Evolutionary conservation across 1,140 invertebrate species (phyloP), one percentile per base, ranked within the genome.

Genomic region (Elymnias hypermnestra): DNA sequence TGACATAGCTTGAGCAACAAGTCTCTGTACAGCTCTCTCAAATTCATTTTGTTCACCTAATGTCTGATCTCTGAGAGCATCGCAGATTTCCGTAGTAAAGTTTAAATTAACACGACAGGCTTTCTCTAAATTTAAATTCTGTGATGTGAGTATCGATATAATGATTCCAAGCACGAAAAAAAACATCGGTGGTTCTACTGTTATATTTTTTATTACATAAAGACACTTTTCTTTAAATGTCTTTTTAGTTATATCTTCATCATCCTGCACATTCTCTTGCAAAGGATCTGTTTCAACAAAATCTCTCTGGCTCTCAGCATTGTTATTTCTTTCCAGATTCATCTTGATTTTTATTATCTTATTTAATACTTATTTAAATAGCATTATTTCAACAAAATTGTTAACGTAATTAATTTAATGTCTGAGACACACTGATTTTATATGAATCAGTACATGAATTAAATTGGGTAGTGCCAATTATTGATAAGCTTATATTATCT

Each of bases 101-200:
- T 83, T 82, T 7, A 84, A 51, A 40, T 81, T 83, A 0, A 84
- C 73, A 6, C 76, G 57, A 53, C 81, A 84, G 0, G 78, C 75
- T 53, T 84, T 83, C 14, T 84, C 74, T 43, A 84, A 55, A 29
- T 50, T 69, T 4, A 84, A 50, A 60, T 83, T 83, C 39, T 83
- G 78, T 1, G 74, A 57, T 13, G 69, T 69, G 1, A 65, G 21
- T 13, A 59, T 86, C 3, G 40, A 51, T 18, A 82, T 38, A 1
- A 83, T 58, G 0, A 47, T 46, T 8, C 53, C 15, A 12, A 72
- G 18, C 3, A 76, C 29, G 36, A 75, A 75, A 5, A 76, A 45
- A 1, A 73, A 51, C 54, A 76, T 67, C 1, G 66, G 57, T 0
- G 83, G 79, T 42, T 86, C 83, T 0, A 86, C 62, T 3, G 79